These are phyloP conservation scores for Origma solitaria DNA, from an alignment of 2,113 vertebrate genomes.

Conservation along the genomic window DNA sequence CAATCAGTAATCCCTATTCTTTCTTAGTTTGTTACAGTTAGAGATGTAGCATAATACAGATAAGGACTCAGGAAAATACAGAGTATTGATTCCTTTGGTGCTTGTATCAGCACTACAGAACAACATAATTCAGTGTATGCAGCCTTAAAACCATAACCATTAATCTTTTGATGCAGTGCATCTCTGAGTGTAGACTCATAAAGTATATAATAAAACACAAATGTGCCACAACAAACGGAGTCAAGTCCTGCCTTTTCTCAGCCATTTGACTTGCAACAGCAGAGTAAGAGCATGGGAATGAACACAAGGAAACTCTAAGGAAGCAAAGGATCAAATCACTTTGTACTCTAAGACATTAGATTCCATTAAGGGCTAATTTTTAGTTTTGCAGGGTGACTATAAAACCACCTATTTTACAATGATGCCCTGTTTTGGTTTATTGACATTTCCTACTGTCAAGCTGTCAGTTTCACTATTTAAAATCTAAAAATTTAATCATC, in stretches of 20 bases:
- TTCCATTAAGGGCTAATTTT: background rate
- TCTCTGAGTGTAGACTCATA: slow-evolving; percentile 25
- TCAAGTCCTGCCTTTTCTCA: slow-evolving; percentile 21
- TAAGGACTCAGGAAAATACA: background rate
- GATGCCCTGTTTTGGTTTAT: background rate
- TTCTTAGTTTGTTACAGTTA: background rate
- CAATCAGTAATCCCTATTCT: slow-evolving; percentile 10
- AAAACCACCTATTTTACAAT: background rate
- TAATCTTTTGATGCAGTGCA: slow-evolving; percentile 22
- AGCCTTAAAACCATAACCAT: slow-evolving; percentile 50
- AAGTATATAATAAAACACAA: slow-evolving; percentile 26
- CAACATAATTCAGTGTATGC: slow-evolving; percentile 33
- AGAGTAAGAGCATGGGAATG: background rate
- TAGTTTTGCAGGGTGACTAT: background rate
- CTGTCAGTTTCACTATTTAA: background rate
- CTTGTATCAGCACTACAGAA: slow-evolving; percentile 11
- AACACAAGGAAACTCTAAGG: background rate
- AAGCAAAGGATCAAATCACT: background rate
- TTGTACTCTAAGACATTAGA: background rate
- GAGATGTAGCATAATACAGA: background rate
- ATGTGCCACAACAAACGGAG: background rate
- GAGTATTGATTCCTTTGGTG: slow-evolving; percentile 14
- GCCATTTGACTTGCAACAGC: background rate
- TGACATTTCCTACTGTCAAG: background rate
- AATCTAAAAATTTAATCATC: background rate